phyloP scores from a whole-genome alignment of 2,113 vertebrate genomes.

The Salvelinus fontinalis region DNA sequence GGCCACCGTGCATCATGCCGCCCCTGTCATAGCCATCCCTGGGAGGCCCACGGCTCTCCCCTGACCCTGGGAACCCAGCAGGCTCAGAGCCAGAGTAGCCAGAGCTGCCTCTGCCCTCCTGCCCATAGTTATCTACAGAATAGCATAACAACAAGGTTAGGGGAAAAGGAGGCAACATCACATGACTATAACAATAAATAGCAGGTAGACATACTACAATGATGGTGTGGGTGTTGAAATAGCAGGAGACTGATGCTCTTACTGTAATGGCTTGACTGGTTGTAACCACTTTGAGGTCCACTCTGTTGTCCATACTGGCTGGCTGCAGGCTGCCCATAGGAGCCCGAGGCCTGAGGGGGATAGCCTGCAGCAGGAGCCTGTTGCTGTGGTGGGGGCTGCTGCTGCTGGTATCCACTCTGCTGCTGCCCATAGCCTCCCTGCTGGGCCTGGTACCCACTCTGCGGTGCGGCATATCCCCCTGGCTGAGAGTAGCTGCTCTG shows the following conservation, averaged over 20 bases:
- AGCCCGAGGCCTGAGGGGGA: conserved; percentile 83
- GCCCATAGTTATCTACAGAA: conserved; percentile 76
- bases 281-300: conserved; percentile 78
- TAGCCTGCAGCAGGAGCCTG: conserved; percentile 78
- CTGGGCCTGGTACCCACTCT: conserved; percentile 84
- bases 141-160: neutral
- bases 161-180: neutral
- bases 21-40: conserved; percentile 91
- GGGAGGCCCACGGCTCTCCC: conserved; percentile 86
- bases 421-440: conserved; percentile 77
- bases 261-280: conserved; percentile 72
- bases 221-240: neutral
- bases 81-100: conserved; percentile 84
- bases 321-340: conserved; percentile 85
- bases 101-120: conserved; percentile 86
- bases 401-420: conserved; percentile 71
- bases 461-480: conserved; percentile 83
- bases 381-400: conserved; percentile 67
- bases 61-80: conserved; percentile 84
- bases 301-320: conserved; percentile 88
- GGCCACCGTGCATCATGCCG: conserved; percentile 90
- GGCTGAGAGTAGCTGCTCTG: conserved; percentile 90
- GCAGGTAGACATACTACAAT: neutral
- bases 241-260: conserved; percentile 27
- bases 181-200: no score